Conservation (phyloP, 2,888 invertebrate genomes). For the Andrena hattorfiana region DNA sequence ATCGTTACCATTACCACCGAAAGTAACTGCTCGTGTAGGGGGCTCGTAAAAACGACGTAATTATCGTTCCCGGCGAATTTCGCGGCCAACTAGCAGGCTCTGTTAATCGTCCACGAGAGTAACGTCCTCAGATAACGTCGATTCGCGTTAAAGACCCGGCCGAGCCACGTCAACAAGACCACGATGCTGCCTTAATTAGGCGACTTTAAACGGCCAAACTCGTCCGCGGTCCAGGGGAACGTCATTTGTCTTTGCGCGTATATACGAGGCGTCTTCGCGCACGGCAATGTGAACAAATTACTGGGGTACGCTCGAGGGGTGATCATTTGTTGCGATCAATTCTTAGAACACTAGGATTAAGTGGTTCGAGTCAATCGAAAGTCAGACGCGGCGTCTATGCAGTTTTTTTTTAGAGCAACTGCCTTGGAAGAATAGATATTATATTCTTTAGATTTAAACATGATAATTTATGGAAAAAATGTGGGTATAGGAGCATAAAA, state of each 20-base stretch:
- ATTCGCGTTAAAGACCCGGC: slow-evolving; percentile 30
- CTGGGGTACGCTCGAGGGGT: background rate
- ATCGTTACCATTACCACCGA: slow-evolving; percentile 44
- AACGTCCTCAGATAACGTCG: slow-evolving; percentile 43
- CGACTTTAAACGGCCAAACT: slow-evolving; percentile 30
- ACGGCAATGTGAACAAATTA: background rate
- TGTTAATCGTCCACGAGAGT: slow-evolving; percentile 47
- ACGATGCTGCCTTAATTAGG: slow-evolving; percentile 48
- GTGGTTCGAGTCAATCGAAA: background rate
- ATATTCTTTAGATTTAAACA: no score
- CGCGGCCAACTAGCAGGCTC: slow-evolving; percentile 53
- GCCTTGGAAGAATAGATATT: no score
- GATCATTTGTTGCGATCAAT: background rate
- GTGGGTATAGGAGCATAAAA: no score
- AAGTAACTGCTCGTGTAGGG: slow-evolving; percentile 24
- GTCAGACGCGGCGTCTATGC: background rate
- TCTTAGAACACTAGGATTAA: background rate
- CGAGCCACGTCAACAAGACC: slow-evolving; percentile 20
- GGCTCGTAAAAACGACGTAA: slow-evolving; percentile 50
- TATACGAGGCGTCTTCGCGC: background rate
- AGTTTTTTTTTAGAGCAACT: background rate
- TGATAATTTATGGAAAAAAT: no score
- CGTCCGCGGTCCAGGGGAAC: background rate
- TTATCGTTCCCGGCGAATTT: slow-evolving; percentile 56
- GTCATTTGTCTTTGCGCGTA: slow-evolving; percentile 21